Conservation (phyloP, 2,113 vertebrate species). For the Otocyon megalotis region DNA sequence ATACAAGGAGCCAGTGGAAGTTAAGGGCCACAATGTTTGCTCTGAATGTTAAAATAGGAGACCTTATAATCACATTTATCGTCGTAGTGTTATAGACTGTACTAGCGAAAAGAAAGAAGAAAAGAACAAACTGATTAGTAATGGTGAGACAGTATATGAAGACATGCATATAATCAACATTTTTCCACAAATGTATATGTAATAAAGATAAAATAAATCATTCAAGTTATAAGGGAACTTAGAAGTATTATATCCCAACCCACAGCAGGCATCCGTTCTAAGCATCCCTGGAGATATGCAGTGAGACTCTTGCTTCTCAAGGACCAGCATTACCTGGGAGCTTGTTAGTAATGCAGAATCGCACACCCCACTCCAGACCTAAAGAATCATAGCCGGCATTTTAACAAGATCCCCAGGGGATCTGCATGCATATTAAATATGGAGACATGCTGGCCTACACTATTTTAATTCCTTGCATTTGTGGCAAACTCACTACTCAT, state of each 20-base stretch:
- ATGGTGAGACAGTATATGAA: background rate
- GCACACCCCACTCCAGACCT: background rate
- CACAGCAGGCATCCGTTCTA: background rate
- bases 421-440: background rate
- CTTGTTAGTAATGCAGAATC: background rate
- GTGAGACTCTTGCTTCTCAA: background rate
- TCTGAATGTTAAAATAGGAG: conserved; percentile 36
- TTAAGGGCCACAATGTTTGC: background rate
- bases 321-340: background rate
- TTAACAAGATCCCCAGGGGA: background rate
- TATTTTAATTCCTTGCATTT: background rate
- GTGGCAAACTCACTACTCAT: background rate
- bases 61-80: background rate
- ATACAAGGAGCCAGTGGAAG: background rate
- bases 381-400: background rate
- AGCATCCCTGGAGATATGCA: background rate
- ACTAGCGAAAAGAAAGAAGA: background rate
- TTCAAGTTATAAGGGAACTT: background rate
- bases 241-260: background rate
- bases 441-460: background rate
- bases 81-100: background rate
- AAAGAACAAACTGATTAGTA: background rate
- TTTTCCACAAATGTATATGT: background rate
- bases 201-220: background rate
- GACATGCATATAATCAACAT: background rate